Conservation (phyloP, 53 echinoderm and acorn worm species). For the Patiria pectinifera region DNA sequence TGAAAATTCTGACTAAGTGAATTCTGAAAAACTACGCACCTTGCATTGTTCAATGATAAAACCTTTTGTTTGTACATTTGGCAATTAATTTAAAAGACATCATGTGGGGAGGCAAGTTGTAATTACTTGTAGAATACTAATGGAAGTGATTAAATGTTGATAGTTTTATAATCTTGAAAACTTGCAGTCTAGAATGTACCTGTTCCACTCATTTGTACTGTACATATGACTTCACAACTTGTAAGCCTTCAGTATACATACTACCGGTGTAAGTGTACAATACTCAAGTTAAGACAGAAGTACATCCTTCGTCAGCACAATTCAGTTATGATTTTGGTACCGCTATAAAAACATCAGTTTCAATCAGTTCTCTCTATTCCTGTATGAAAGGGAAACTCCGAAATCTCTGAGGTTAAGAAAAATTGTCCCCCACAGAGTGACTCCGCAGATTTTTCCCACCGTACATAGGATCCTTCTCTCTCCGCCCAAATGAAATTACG, state of each 20-base stretch:
- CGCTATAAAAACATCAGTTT: neutral
- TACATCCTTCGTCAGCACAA: neutral
- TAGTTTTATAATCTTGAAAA: too few relatives aligned
- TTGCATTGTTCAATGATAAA: too few relatives aligned
- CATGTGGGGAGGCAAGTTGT: neutral
- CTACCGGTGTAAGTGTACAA: too few relatives aligned
- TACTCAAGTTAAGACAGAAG: too few relatives aligned
- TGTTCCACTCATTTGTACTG: neutral
- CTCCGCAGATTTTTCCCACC: conserved; percentile 40
- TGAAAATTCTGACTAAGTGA: too few relatives aligned
- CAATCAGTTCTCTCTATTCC: neutral
- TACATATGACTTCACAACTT: neutral
- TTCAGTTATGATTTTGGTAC: neutral
- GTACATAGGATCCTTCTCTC: conserved; percentile 20
- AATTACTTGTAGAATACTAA: too few relatives aligned
- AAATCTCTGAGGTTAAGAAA: neutral
- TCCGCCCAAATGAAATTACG: conserved; percentile 53
- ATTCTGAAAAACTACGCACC: too few relatives aligned
- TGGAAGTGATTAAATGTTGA: too few relatives aligned
- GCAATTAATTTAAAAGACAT: neutral
- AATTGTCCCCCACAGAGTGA: conserved; percentile 31
- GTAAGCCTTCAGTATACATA: too few relatives aligned
- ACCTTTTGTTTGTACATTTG: too few relatives aligned
- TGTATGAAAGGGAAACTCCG: neutral
- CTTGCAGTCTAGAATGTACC: too few relatives aligned